Conservation (phyloP, 2,888 invertebrate species). For the Glaucopsyche alexis region DNA sequence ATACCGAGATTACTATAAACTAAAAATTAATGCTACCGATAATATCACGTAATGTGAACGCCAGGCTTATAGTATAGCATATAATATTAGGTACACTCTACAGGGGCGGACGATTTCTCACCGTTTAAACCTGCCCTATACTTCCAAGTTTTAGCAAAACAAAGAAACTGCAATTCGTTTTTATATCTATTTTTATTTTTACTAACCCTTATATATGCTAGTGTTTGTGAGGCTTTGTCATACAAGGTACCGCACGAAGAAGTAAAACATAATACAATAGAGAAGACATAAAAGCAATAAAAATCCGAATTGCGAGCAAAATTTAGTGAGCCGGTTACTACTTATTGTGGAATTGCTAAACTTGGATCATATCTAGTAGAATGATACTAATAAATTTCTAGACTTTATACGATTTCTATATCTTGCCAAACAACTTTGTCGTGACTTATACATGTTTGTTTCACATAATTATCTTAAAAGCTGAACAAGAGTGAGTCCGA, state of each 20-base stretch:
- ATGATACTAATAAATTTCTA: constrained; percentile 17
- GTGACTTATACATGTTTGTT: not conserved
- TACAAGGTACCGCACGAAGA: not conserved
- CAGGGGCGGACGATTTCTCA: no score
- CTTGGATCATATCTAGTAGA: constrained; percentile 14
- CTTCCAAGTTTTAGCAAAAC: no score
- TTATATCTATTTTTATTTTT: no score
- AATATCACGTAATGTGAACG: no score
- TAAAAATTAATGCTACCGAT: no score
- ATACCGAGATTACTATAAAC: no score
- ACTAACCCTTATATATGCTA: no score
- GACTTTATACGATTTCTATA: constrained; percentile 23
- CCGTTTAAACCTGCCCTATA: no score
- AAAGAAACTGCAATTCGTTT: no score
- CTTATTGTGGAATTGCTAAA: constrained; percentile 8
- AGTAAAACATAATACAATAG: not conserved
- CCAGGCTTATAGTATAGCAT: no score
- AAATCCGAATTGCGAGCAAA: not conserved
- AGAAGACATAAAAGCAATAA: not conserved
- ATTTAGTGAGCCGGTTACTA: not conserved
- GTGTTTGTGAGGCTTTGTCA: no score
- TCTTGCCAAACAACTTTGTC: constrained; percentile 26
- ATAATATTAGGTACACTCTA: no score
- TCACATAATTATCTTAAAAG: not conserved
- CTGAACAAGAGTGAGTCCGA: not conserved